Base-by-base conservation (phyloP, 2,797 vertebrate genomes). In the Myiotriccus ornatus region DNA sequence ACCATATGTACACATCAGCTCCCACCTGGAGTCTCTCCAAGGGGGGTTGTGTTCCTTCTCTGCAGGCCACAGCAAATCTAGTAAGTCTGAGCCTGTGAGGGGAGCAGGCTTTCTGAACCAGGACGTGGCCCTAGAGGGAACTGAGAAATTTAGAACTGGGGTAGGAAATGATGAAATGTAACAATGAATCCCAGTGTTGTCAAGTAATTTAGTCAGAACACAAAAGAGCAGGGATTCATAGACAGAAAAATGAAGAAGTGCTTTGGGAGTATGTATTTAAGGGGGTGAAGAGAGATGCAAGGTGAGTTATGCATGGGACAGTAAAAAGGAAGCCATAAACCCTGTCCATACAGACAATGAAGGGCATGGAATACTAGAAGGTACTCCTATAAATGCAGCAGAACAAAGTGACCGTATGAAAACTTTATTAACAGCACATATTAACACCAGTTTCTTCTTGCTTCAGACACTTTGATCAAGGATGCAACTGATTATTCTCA, bases 401-500 rank as follows among this genome's bases (percentile, higher is more conserved):
- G 64, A 87, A 80, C 60, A 85, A 91, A 94, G 41, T 39, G 46
- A 83, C 39, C 46, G 9, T 79, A 81, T 34, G 41, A 88, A 62
- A 60, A 59, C 67, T 70, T 68, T 84, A 69, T 76, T 80, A 70
- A 67, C 68, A 85, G 63, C 68, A 86, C 44, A 90, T 44, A 77
- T 89, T 70, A 93, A 34, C 52, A 84, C 52, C 39, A 85, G 57
- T 81, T 95, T 89, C 87, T 56, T 93, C 71, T 63, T 94, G 71
- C 64, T 89, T 69, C 50, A 87, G 67, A 60, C 35, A 43, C 62
- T 89, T 83, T 87, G 87, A 89, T 92, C 67, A 87, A 80, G 56
- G 64, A 84, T 91, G 50, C 37, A 91, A 87, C 34, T 95, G 64
- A 90, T 79, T 94, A 81, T 70, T 87, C 84, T 70, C 75, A 92